These are phyloP conservation scores for Chelonus insularis DNA, from an alignment of 1,140 invertebrate species.

Conservation along the genomic window DNA sequence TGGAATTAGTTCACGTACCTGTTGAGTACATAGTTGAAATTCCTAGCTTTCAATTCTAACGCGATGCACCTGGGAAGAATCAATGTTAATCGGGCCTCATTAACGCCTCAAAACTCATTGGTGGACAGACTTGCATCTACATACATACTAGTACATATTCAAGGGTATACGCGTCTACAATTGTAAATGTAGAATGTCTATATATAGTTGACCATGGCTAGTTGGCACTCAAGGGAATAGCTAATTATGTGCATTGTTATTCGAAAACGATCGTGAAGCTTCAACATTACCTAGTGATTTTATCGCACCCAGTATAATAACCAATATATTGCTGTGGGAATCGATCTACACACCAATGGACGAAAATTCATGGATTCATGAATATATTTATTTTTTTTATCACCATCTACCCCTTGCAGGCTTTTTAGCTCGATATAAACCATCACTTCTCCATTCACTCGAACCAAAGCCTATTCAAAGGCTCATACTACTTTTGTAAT, in stretches of 20 bases:
- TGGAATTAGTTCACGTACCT: conserved; percentile 24
- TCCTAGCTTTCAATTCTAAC: background rate
- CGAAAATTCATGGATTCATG: too few relatives aligned
- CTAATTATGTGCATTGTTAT: conserved; percentile 34
- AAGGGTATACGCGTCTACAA: background rate
- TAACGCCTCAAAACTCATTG: conserved; percentile 1
- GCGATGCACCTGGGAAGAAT: conserved; percentile 22
- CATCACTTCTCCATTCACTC: too few relatives aligned
- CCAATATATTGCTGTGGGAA: conserved; percentile 10
- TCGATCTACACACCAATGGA: background rate
- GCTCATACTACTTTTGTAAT: too few relatives aligned
- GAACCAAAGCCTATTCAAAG: too few relatives aligned
- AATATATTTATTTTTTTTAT: too few relatives aligned
- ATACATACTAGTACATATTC: background rate
- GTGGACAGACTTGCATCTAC: background rate
- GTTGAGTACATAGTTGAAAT: conserved; percentile 10
- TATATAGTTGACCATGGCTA: background rate
- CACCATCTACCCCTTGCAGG: too few relatives aligned
- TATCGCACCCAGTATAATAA: conserved; percentile 24
- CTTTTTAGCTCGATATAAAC: too few relatives aligned
- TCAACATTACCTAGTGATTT: conserved; percentile 26
- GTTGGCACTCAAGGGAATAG: background rate
- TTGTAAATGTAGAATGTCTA: background rate
- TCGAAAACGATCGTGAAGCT: conserved; percentile 31
- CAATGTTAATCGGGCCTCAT: conserved; percentile 26